Percentiles rank a stretch among this genome's conserved stretches.
These are phyloP conservation scores for Littorina saxatilis DNA, from an alignment of 1,140 invertebrate species.

Conservation along the genomic window DNA sequence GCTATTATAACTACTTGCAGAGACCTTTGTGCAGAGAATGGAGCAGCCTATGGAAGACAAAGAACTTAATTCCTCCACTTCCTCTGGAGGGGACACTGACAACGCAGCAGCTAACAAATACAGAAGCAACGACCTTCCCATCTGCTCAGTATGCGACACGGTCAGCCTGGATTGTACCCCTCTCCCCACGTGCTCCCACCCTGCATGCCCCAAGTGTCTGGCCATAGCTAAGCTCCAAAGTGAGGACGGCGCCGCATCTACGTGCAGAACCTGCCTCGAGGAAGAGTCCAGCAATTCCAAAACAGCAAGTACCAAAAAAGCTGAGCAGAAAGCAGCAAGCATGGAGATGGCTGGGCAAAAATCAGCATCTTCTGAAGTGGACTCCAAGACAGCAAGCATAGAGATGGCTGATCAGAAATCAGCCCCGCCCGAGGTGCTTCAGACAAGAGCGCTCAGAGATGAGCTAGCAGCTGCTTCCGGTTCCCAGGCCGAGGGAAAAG, in stretches of 20 bases:
- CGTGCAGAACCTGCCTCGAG: not conserved
- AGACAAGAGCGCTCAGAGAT: not conserved
- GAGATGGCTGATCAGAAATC: not conserved
- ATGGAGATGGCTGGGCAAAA: not conserved
- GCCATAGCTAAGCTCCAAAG: not conserved
- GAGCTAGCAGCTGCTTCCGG: not conserved
- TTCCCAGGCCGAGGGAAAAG: no score
- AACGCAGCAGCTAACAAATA: not conserved
- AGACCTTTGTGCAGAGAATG: not conserved
- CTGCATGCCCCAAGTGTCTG: constrained; percentile 19
- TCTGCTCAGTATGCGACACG: constrained; percentile 10
- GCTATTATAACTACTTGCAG: not conserved
- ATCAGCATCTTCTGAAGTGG: not conserved
- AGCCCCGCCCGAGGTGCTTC: not conserved
- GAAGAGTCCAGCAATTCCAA: no score
- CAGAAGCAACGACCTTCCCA: not conserved
- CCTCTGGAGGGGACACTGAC: no score
- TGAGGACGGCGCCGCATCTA: not conserved
- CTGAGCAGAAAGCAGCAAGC: not conserved
- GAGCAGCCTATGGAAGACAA: no score
- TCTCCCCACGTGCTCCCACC: not conserved
- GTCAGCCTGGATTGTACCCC: constrained; percentile 4
- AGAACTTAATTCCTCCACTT: no score
- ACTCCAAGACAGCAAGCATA: not conserved
- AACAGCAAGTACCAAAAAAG: no score